Conservation (phyloP, 2,113 vertebrate species). For the Cyprinus carpio region DNA sequence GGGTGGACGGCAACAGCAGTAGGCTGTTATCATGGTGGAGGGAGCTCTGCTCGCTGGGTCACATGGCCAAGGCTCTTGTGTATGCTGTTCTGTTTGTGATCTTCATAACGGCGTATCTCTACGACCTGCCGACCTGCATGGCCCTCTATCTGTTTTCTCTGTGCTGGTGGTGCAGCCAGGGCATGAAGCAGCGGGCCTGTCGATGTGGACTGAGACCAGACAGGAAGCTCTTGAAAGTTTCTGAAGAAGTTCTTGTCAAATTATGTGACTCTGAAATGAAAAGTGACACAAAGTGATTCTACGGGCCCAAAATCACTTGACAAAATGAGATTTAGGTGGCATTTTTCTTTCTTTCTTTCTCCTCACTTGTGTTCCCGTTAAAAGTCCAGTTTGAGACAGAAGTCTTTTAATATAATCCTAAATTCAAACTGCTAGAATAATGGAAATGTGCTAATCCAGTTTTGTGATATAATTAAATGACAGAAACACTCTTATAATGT, state of each 20-base stretch:
- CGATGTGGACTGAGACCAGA: conserved; percentile 19
- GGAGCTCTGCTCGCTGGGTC: conserved; percentile 69
- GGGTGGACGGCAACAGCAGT: background rate
- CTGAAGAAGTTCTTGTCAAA: background rate
- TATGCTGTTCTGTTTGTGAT: conserved; percentile 79
- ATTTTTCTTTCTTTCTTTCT: conserved; percentile 13
- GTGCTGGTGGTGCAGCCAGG: conserved; percentile 82
- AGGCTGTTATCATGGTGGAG: conserved; percentile 47
- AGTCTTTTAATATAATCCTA: background rate
- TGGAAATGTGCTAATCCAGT: background rate
- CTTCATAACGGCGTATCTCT: conserved; percentile 80
- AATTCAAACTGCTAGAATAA: background rate
- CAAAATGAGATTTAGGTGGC: background rate
- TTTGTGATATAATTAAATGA: background rate
- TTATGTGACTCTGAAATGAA: background rate
- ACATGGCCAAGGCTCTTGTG: conserved; percentile 75
- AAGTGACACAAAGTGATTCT: conserved; percentile 20
- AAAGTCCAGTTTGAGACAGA: background rate
- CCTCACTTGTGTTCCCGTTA: conserved; percentile 10
- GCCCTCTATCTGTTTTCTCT: conserved; percentile 84
- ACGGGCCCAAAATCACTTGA: conserved; percentile 64
- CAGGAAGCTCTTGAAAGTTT: background rate
- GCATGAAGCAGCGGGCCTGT: conserved; percentile 69
- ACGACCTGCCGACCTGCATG: conserved; percentile 84
- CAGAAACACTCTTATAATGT: background rate